phyloP scores from a whole-genome alignment of 2,113 vertebrate species.

The Paracyprichromis sp. region DNA sequence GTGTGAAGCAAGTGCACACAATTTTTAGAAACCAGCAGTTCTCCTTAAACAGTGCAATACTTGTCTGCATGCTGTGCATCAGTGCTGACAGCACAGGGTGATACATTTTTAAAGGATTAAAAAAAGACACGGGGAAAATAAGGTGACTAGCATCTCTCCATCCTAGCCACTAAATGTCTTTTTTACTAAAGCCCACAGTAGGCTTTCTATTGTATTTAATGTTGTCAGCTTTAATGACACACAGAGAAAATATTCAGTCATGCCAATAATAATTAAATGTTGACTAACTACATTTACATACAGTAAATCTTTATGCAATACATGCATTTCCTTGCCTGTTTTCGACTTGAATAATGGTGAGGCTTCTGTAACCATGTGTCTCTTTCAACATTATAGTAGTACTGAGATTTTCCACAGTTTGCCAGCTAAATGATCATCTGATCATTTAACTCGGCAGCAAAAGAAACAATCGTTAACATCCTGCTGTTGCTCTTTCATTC shows the following conservation, averaged over 20 bases:
- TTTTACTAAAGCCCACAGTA: neutral
- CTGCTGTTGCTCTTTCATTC: neutral
- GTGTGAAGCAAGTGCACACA: neutral
- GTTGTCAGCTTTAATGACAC: neutral
- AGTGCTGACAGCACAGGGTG: neutral
- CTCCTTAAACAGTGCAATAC: neutral
- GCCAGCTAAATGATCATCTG: constrained; percentile 1
- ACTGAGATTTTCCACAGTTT: neutral
- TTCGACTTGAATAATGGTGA: neutral
- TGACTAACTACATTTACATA: neutral
- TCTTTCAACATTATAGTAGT: neutral
- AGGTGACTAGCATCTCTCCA: neutral
- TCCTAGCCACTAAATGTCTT: neutral
- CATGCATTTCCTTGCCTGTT: neutral
- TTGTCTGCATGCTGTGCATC: neutral
- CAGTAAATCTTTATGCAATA: neutral
- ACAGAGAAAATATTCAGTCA: neutral
- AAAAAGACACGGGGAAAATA: neutral
- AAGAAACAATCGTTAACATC: constrained; percentile 9
- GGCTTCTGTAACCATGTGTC: neutral
- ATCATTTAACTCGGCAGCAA: neutral
- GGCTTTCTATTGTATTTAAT: neutral
- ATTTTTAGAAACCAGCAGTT: neutral
- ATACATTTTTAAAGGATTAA: neutral
- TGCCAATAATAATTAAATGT: neutral